Base-by-base conservation (phyloP, 2,113 vertebrate species). In the Antennarius striatus region DNA sequence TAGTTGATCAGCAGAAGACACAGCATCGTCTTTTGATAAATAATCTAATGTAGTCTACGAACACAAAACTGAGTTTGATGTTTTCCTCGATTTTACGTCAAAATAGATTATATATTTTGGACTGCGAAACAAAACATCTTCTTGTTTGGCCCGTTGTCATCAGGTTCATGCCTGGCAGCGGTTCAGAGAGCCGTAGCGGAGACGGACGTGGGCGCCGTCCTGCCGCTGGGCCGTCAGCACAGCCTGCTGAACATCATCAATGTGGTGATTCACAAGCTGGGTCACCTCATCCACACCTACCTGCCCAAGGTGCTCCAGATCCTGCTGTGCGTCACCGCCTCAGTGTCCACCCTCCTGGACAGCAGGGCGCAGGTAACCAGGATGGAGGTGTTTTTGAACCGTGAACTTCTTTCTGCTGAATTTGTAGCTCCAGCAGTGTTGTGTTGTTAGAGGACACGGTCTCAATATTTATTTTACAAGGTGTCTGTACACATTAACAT, bases 241-340 rank as follows among this genome's bases (percentile, higher is more conserved):
- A 93, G 95, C 57, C 86, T 99, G 71, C 90, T 98, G 62, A 98
- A 96, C 6, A 90, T 94, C 80, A 89, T 99, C 3, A 94, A 94
- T 6, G 80, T 95, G 32, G 94, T 98, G 30, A 72, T 98, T 56
- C 94, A 95, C 79, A 96, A 97, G 59, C 93, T 99, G 75, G 96
- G 96, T 46, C 95, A 98, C 66, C 91, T 97, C 53, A 93, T 99
- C 85, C 84, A 90, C 54, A 57, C 68, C 0, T 93, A 96, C 82
- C 86, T 99, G 78, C 93, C 97, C 30, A 94, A 95, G 81, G 91
- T 99, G 73, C 89, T 99, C 28, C 96, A 98, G 92, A 96, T 98
- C 36, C 66, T 99, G 59, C 93, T 98, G 60, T 98, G 97, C 58
- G 86, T 97, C 90, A 95, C 92, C 0, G 94, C 94, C 16, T 88